Percentiles rank a stretch among this genome's conserved stretches.
phyloP scores from a whole-genome alignment of 2,888 invertebrate species.

The Platycnemis pennipes region DNA sequence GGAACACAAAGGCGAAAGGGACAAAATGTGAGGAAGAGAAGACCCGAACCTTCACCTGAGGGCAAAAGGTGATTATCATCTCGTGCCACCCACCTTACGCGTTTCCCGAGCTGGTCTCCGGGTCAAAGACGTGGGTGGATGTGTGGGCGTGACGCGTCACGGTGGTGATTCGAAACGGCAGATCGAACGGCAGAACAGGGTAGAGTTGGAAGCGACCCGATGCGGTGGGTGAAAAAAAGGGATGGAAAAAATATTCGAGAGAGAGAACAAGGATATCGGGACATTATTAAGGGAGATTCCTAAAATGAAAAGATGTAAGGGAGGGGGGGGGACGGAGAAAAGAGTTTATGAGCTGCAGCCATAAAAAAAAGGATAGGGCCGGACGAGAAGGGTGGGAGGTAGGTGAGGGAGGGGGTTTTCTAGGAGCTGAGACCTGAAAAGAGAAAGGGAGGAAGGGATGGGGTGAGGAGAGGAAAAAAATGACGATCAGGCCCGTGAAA shows the following conservation, averaged over 20 bases:
- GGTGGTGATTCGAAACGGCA: background rate
- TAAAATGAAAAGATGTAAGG: slow-evolving; percentile 36
- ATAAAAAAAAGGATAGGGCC: slow-evolving; percentile 8
- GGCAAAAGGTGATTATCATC: background rate
- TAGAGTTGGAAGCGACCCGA: background rate
- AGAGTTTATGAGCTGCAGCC: slow-evolving; percentile 28
- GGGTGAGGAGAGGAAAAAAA: background rate
- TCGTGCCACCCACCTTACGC: background rate
- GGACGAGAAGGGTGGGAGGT: background rate
- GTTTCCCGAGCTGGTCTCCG: background rate
- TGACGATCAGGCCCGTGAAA: background rate
- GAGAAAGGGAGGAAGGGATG: background rate
- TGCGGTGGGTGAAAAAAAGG: background rate
- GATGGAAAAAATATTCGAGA: background rate
- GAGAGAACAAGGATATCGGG: slow-evolving; percentile 16
- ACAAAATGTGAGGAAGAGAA: background rate
- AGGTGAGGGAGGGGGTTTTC: too few relatives aligned
- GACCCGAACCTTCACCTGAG: background rate
- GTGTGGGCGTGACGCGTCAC: background rate
- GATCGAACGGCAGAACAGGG: background rate
- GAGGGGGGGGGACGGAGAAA: background rate
- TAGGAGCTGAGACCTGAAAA: background rate
- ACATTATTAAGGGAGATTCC: slow-evolving; percentile 35
- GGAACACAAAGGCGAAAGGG: too few relatives aligned
- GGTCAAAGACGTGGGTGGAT: background rate